phyloP scores from a whole-genome alignment of 2,888 invertebrate species.

The Clistopyga incitator region DNA sequence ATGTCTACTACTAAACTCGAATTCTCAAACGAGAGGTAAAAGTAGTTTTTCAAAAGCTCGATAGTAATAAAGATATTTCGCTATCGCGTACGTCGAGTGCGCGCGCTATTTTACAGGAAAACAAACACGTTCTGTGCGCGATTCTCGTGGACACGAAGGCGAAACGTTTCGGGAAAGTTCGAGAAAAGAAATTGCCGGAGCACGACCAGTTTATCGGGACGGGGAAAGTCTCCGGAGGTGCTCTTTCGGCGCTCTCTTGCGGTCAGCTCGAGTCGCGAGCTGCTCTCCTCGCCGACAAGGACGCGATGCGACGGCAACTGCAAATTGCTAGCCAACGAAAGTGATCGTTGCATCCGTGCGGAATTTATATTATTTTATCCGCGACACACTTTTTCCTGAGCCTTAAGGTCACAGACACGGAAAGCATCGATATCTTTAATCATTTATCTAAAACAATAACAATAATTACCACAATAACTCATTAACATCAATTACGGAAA shows the following conservation, averaged over 20 bases:
- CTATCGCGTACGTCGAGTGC: background rate
- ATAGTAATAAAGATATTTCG: slow-evolving; percentile 31
- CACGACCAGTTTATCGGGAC: slow-evolving; percentile 59
- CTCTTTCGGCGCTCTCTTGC: slow-evolving; percentile 24
- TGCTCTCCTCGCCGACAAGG: slow-evolving; percentile 25
- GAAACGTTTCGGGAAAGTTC: slow-evolving; percentile 53
- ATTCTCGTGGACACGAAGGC: slow-evolving; percentile 17
- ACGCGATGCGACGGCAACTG: slow-evolving; percentile 42
- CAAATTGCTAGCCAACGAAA: slow-evolving; percentile 62
- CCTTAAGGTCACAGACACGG: background rate
- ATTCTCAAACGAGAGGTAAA: slow-evolving; percentile 22
- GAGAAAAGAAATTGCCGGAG: slow-evolving; percentile 53
- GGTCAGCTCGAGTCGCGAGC: slow-evolving; percentile 23
- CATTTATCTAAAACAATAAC: background rate
- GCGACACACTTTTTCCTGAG: background rate
- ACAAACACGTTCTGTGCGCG: slow-evolving; percentile 31
- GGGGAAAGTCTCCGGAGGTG: slow-evolving; percentile 53
- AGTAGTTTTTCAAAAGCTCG: slow-evolving; percentile 10
- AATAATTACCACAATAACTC: background rate
- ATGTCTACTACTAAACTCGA: background rate
- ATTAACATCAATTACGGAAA: background rate
- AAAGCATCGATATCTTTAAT: background rate
- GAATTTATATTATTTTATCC: slow-evolving; percentile 34
- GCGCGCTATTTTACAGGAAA: slow-evolving; percentile 3
- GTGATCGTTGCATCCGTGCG: slow-evolving; percentile 43